Evolutionary conservation across 2,888 invertebrate genomes (phyloP), one percentile per base, ranked within the genome.

Genomic region (Chrysomela aeneicollis): DNA sequence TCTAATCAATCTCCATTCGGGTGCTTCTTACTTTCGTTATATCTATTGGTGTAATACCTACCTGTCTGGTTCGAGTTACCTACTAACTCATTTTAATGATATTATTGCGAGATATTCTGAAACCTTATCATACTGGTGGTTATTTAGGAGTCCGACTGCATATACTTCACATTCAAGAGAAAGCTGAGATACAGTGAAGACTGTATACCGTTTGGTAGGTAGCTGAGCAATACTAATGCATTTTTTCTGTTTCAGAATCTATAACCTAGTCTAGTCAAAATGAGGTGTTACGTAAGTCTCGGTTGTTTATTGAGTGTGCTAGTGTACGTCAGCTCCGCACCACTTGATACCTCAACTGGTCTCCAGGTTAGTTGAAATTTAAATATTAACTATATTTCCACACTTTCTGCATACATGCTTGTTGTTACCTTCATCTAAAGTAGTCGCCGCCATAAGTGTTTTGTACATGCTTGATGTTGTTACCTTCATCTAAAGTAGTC

Each of bases 251-350:
- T 82, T 72, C 81, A 82, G 82, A 77, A 76, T 78, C 79, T 79
- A 78, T 80, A 80, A 79, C 75, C 78, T 77, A 81, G 76, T 82
- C 82, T 82, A 82, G 82, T 82, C 82, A 82, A 79, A 74, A 82
- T 82, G 82, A 81, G 77, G 81, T 82, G 80, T 79, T 79, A 78
- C 75, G 74, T 81, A 73, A 81, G 81, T 82, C 79, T 80, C 78
- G 79, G 77, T 78, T 81, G 82, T 80, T 80, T 78, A 68, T 71
- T 82, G 72, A 80, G 82, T 81, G 80, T 79, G 67, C 76, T 82
- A 74, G 73, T 81, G 64, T 79, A 79, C 71, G 77, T 79, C 68
- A 76, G 76, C 69, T 80, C 82, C 60, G 83, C 83, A 18, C 83
- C 82, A 50, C 73, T 75, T 59, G 65, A 71, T 62, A 75, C 73